Conservation (phyloP, 2,888 invertebrate species). For the Stenchaetothrips biformis region DNA sequence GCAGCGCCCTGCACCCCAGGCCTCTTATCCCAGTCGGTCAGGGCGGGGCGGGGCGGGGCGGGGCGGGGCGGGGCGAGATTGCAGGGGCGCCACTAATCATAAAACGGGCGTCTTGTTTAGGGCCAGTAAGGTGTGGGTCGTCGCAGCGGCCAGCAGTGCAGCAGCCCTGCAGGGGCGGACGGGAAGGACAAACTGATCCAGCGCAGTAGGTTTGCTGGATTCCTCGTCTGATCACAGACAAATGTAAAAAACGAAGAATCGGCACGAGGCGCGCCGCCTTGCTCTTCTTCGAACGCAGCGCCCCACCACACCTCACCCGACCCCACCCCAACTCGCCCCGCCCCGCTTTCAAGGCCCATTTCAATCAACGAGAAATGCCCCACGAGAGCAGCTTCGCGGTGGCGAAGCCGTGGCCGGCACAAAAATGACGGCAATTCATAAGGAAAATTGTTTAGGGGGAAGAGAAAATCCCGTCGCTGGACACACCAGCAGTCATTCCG, state of each 20-base stretch:
- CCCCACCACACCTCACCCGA: background rate
- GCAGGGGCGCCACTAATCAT: no score
- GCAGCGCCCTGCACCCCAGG: background rate
- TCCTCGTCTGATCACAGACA: no score
- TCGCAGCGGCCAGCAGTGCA: no score
- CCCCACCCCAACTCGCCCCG: background rate
- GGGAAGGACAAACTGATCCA: no score
- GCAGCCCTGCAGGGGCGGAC: no score
- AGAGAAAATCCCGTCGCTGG: background rate
- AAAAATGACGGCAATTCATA: slow-evolving; percentile 25
- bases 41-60: slow-evolving; percentile 1
- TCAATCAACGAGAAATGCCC: background rate
- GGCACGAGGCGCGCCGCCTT: no score
- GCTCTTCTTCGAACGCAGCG: no score
- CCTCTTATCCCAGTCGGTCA: background rate
- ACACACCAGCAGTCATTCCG: background rate
- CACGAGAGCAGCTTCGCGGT: no score
- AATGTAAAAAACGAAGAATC: no score
- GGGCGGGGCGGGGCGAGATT: background rate
- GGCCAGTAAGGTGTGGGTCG: no score
- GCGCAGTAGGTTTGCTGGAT: no score
- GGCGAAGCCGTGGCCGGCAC: background rate
- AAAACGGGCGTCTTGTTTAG: no score
- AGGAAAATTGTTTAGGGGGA: slow-evolving; percentile 19
- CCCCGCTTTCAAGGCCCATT: background rate